phyloP scores from a whole-genome alignment of 2,113 vertebrate species.

The Rhinopomastus cyanomelas region DNA sequence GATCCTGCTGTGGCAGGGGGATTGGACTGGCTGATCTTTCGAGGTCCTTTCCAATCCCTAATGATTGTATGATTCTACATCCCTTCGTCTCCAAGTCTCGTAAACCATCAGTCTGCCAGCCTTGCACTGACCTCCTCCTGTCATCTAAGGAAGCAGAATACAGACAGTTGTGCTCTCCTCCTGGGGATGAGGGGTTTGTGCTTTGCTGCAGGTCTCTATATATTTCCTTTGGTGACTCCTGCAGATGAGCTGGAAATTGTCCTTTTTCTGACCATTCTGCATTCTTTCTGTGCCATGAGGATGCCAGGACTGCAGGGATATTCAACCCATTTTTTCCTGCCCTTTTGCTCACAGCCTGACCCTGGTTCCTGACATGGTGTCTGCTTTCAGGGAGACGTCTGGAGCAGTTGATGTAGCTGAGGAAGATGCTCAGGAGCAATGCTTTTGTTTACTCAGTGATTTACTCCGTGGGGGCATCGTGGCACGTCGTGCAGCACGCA shows the following conservation, averaged over 20 bases:
- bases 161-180: background rate
- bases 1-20: too few relatives aligned
- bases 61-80: too few relatives aligned
- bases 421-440: background rate
- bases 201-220: accelerated
- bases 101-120: background rate
- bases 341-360: background rate
- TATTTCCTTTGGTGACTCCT: background rate
- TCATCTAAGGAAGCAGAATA: background rate
- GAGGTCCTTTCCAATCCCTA: too few relatives aligned
- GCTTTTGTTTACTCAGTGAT: constrained; percentile 26
- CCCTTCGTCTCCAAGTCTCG: background rate
- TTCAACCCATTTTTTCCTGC: background rate
- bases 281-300: background rate
- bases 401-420: background rate
- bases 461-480: background rate
- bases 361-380: background rate
- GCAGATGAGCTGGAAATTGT: background rate
- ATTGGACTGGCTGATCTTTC: too few relatives aligned
- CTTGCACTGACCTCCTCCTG: background rate
- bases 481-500: background rate
- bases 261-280: background rate
- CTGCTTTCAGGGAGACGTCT: background rate
- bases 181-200: background rate
- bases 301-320: background rate